Base-by-base conservation (phyloP, 2,797 vertebrate species). In the Crenuchus spilurus region DNA sequence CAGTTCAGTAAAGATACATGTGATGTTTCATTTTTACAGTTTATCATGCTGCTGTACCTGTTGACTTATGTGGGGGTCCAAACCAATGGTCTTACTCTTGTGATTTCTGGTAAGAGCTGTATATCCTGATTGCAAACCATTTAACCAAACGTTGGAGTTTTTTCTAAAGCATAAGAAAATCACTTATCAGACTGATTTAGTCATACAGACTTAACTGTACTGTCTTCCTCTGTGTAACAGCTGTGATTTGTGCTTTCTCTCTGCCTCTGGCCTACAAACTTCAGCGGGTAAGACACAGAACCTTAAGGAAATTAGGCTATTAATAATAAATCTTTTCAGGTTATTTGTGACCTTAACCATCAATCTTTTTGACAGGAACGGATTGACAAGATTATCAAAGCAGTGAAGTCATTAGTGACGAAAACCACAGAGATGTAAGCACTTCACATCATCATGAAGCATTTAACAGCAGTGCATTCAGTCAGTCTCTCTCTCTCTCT, bases 231-330 rank as follows among this genome's bases (percentile, higher is more conserved):
- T 58, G 75, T 62, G 77, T 80, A 64, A 11, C 88, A 98, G 96
- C 90, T 80, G 94, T 96, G 74, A 93, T 97, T 0, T 84, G 83
- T 7, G 22, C 92, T 31, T 98, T 98, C 87, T 97, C 95, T 6
- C 69, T 96, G 75, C 96, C 96, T 46, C 83, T 98, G 74, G 85
- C 96, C 51, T 97, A 97, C 87, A 92, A 89, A 87, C 94, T 95
- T 79, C 94, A 96, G 83, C 92, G 96, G 95, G 96, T 98, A 82
- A 86, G 84, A 51, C 3, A 30, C 24, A 52, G 1, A 3, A 26
- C 3, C 18, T 30, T 16, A 30, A 65, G 31, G n/a, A 48, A 49
- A 58, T 65, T 41, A 42, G 13, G 35, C 52, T 20, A 51, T 71
- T 30, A 58, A 71, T 41, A 55, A 65, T 57, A 30, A 4, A 52